These are phyloP conservation scores for Triplophysa yarkandensis DNA, from an alignment of 2,797 vertebrate genomes.

Conservation along the genomic window DNA sequence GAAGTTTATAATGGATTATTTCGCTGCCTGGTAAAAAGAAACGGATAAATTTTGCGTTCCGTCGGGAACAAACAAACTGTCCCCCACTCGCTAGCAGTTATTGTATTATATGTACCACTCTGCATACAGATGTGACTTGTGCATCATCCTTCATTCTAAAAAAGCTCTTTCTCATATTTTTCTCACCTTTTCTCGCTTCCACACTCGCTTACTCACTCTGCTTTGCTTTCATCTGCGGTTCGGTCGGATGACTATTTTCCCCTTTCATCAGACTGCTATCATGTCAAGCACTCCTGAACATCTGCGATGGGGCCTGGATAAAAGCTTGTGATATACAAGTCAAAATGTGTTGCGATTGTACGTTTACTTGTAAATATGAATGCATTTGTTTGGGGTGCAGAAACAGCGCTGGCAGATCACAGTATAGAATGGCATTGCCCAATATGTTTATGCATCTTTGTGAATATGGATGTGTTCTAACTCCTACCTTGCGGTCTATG, in stretches of 20 bases:
- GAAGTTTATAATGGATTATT: conserved; percentile 1
- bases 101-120: neutral
- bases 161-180: neutral
- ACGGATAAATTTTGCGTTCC: neutral
- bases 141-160: neutral
- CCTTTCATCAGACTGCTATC: conserved; percentile 40
- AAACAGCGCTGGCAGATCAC: conserved; percentile 32
- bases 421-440: conserved; percentile 13
- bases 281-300: conserved; percentile 37
- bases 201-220: neutral
- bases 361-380: conserved; percentile 38
- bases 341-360: conserved; percentile 5
- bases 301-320: conserved; percentile 37
- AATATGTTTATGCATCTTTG: conserved; percentile 30
- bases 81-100: neutral
- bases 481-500: conserved; percentile 51
- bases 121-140: neutral
- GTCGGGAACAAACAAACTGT: neutral
- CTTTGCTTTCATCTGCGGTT: conserved; percentile 36
- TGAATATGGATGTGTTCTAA: conserved; percentile 49
- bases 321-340: conserved; percentile 10
- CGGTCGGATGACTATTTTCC: conserved; percentile 30
- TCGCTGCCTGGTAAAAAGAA: neutral
- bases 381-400: conserved; percentile 27
- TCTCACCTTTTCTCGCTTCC: neutral